Percentiles rank a stretch among this genome's conserved stretches.
Conservation (phyloP, 2,113 vertebrate genomes). For the Chiloscyllium plagiosum region DNA sequence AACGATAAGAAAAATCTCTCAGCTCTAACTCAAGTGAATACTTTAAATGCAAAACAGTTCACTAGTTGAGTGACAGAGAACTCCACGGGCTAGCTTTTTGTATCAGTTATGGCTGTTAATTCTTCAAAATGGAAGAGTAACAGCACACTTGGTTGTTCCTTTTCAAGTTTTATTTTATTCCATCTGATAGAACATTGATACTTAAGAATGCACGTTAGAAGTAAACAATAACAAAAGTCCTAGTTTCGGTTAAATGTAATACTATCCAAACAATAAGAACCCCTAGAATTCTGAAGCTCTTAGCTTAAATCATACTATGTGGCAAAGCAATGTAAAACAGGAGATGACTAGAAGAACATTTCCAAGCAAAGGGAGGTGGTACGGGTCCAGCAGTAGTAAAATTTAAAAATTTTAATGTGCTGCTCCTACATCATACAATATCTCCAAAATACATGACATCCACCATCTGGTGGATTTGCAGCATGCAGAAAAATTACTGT, state of each 20-base stretch:
- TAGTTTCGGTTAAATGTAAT: no score
- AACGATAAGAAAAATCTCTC: no score
- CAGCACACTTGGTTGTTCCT: neutral
- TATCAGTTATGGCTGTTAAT: no score
- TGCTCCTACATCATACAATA: neutral
- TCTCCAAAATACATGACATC: neutral
- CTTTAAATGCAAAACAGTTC: no score
- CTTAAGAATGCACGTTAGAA: neutral
- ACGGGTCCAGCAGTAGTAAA: neutral
- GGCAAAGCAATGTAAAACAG: neutral
- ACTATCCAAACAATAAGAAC: no score
- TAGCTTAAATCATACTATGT: neutral
- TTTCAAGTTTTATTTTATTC: neutral
- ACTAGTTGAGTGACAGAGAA: no score
- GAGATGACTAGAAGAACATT: neutral
- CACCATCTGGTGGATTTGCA: no score
- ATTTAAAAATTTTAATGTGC: neutral
- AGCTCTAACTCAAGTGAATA: no score
- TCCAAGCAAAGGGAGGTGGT: neutral
- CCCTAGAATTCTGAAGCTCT: neutral
- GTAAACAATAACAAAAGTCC: no score
- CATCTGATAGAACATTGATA: neutral
- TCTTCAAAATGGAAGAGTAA: no score
- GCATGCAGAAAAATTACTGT: neutral
- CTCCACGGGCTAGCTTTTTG: no score